These are phyloP conservation scores for Florisuga fusca DNA, from an alignment of 2,797 vertebrate genomes.

Conservation along the genomic window DNA sequence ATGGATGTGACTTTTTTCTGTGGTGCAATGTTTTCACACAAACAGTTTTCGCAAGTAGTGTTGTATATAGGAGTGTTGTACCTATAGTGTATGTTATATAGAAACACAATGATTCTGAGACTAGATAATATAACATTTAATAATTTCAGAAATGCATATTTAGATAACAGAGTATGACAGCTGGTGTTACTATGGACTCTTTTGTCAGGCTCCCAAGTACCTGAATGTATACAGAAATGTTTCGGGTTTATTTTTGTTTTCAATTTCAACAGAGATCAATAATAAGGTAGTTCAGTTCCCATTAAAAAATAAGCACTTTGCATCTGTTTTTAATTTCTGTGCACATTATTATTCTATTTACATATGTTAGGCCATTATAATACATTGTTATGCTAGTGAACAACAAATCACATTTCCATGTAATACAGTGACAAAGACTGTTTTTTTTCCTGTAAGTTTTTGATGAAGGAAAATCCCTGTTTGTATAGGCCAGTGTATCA, in stretches of 20 bases:
- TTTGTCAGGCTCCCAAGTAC: conserved; percentile 2
- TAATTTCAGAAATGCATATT: conserved; percentile 29
- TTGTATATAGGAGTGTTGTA: too few relatives aligned
- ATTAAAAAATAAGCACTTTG: not conserved
- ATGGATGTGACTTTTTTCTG: not conserved
- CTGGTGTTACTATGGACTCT: not conserved
- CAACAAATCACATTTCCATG: not conserved
- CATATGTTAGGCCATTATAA: not conserved
- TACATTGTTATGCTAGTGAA: not conserved
- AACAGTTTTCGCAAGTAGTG: not conserved
- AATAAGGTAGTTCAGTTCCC: not conserved
- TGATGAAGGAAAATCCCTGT: not conserved
- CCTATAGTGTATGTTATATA: not conserved
- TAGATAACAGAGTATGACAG: not conserved
- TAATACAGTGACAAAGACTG: not conserved
- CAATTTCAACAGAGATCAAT: not conserved
- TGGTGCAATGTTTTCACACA: not conserved
- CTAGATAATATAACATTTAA: conserved; percentile 1
- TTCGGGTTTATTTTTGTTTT: not conserved
- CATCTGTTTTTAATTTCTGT: not conserved
- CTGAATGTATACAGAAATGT: not conserved
- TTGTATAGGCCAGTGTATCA: not conserved
- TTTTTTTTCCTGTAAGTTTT: not conserved
- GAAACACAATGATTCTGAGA: not conserved
- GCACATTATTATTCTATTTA: not conserved